A percentile compares a stretch with the other conserved stretches of the same genome.
phyloP scores from a whole-genome alignment of 2,113 vertebrate species.

The Hydropotes inermis region DNA sequence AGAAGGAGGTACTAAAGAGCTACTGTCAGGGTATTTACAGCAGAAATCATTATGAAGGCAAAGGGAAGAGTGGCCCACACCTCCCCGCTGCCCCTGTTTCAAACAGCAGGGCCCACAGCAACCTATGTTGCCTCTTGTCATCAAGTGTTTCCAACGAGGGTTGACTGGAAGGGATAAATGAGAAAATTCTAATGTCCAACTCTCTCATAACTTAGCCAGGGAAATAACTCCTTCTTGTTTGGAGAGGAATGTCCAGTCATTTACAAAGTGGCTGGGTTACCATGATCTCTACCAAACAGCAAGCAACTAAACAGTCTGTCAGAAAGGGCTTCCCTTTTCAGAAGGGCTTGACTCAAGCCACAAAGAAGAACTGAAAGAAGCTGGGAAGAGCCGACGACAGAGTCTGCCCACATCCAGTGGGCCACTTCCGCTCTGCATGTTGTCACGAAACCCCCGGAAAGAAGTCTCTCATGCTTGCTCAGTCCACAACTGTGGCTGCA shows the following conservation, averaged over 20 bases:
- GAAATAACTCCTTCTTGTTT: not conserved
- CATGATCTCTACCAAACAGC: not conserved
- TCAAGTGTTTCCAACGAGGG: not conserved
- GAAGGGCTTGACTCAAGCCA: not conserved
- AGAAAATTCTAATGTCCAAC: not conserved
- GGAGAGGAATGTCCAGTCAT: not conserved
- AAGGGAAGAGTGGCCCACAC: no score
- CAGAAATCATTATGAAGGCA: not conserved
- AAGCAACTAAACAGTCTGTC: not conserved
- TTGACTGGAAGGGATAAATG: not conserved
- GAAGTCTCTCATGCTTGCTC: not conserved
- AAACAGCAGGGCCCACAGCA: not conserved
- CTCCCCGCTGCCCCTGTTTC: fast-evolving
- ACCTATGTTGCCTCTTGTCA: not conserved
- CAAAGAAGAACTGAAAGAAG: conserved; percentile 27
- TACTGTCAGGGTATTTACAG: not conserved
- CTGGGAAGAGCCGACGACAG: not conserved
- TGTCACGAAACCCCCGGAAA: not conserved
- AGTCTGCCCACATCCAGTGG: not conserved
- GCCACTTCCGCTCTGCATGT: fast-evolving
- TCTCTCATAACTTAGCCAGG: not conserved
- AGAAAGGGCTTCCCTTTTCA: not conserved
- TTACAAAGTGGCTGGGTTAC: no score
- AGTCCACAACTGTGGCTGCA: not conserved
- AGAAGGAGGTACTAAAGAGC: not conserved